Base-by-base conservation (phyloP, 2,113 vertebrate genomes). In the Eira barbara region DNA sequence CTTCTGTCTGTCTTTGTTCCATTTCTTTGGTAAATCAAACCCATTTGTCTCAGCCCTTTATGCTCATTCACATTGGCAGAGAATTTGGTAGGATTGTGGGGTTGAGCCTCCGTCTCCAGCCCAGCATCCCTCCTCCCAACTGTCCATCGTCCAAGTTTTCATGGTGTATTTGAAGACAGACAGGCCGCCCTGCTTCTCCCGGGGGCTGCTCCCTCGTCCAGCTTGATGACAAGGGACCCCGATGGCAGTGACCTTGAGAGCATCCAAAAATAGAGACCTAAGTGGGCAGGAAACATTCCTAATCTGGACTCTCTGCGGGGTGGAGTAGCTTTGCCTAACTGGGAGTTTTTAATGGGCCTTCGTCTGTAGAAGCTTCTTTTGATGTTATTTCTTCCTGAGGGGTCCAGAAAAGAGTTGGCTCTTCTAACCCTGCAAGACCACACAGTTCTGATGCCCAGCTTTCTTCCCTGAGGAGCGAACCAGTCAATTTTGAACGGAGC, bases 201-300 rank as follows among this genome's bases (percentile, higher is more conserved):
- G 0, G 14, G 6, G 11, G 13, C 25, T 15, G 8, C 10, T 10
- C 2, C 67, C 65, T 49, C 3, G 14, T 2, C 25, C 57, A 11
- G 0, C 13, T 14, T 14, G 15, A 4, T 14, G 63, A 52, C 47
- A 52, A 21, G 21, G 57, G 31, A 42, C 69, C 11, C 45, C 10
- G 25, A 63, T 49, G 31, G 12, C 47, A 52, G 42, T 8, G 18
- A 2, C 52, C 31, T 36, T n/a, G 49, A 27, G 3, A 61, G 29
- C 31, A 15, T 21, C 69, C 69, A 25, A 79, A 89, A 85, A 18
- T 49, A 52, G 3, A 63, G 34, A 71, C 21, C 2, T 29, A 29
- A 25, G 1, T 67, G 13, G 29, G 45, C 20, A 88, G 45, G 39
- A 55, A 20, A 6, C 7, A 31, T 8, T n/a, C 45, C 31, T 80